Evolutionary conservation across 64 coral and sea anemone species (phyloP).

Genomic region (Hydrozoanthus tunicans): DNA sequence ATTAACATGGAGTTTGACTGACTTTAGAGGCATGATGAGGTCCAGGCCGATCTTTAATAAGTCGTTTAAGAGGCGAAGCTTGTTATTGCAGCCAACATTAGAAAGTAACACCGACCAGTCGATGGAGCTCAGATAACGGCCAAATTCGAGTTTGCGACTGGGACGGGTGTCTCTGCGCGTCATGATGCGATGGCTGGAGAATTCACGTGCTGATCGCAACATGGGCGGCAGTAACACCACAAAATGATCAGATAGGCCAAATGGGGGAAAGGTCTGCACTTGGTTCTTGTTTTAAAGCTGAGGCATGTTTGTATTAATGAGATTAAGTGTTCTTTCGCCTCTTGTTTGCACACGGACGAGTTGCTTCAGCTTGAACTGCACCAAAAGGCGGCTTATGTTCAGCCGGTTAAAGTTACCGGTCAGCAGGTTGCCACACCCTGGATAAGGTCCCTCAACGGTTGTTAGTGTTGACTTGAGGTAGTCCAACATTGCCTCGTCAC

Average conservation of each 20-base stretch:
- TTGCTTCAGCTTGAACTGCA: constrained; percentile 73
- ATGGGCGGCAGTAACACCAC: constrained; percentile 17
- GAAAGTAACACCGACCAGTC: constrained; percentile 62
- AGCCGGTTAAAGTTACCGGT: constrained; percentile 57
- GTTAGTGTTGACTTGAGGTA: constrained; percentile 19
- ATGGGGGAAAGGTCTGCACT: constrained; percentile 27
- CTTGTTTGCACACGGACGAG: constrained; percentile 37
- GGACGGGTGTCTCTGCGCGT: constrained; percentile 22
- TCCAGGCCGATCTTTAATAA: not conserved
- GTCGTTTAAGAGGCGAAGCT: constrained; percentile 24
- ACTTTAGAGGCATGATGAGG: constrained; percentile 42
- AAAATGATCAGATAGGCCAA: constrained; percentile 54
- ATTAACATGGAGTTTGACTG: constrained; percentile 50
- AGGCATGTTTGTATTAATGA: constrained; percentile 41
- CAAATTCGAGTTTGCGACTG: constrained; percentile 50
- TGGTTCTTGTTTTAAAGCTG: constrained; percentile 58
- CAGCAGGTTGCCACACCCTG: constrained; percentile 33
- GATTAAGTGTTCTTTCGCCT: constrained; percentile 52
- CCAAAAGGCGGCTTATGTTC: not conserved
- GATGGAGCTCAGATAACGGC: constrained; percentile 57
- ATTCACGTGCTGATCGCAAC: not conserved
- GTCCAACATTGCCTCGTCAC: constrained; percentile 1
- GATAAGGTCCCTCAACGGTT: constrained; percentile 10
- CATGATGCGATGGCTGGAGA: not conserved
- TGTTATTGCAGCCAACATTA: constrained; percentile 18